Base-by-base conservation (phyloP, 2,797 vertebrate genomes). In the Muscicapa striata region DNA sequence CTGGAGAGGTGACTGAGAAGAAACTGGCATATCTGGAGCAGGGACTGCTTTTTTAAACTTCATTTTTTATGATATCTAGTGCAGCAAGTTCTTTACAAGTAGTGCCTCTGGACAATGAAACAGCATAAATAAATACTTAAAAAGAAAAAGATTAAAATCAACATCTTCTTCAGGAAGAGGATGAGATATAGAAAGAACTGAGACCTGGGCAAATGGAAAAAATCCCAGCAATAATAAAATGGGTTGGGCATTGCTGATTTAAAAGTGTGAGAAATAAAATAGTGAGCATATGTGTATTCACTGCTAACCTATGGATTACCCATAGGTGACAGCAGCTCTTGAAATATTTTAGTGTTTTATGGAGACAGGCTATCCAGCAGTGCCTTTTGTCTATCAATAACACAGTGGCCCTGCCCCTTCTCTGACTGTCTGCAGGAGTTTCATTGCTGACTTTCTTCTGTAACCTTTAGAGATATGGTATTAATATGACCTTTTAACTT, bases 101-200 rank as follows among this genome's bases (percentile, higher is more conserved):
- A 85, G 20, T 38, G 61, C 29, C 45, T 72, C 26, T 38, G 55
- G 84, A 87, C n/a, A 86, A 76, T 26, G 51, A 92, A 87, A 32
- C 12, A 84, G 52, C 20, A 79, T 51, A 95, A 92, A 90, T 38
- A 81, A 88, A 78, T 66, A 55, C 32, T 79, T 51, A 51, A 76
- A 76, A 92, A 86, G 24, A 21, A 81, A 78, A 59, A 57, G 18
- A 74, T n/a, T 54, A 77, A 93, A 87, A 93, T 77, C 68, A 77
- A 61, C 14, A 24, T 8, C 9, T 17, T 61, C 57, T 86, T 83
- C 69, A 72, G 61, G 78, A 92, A 87, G 30, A 75, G 7, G 21
- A 63, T 27, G 46, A 77, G 61, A 78, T 29, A 70, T 20, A 59
- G 69, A 75, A 63, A 67, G 63, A 73, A 79, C 13, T 54, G 30